A percentile compares a stretch with the other conserved stretches of the same genome.
Evolutionary conservation across 2,888 invertebrate species (phyloP).

Genomic region (Pachydiplax longipennis): DNA sequence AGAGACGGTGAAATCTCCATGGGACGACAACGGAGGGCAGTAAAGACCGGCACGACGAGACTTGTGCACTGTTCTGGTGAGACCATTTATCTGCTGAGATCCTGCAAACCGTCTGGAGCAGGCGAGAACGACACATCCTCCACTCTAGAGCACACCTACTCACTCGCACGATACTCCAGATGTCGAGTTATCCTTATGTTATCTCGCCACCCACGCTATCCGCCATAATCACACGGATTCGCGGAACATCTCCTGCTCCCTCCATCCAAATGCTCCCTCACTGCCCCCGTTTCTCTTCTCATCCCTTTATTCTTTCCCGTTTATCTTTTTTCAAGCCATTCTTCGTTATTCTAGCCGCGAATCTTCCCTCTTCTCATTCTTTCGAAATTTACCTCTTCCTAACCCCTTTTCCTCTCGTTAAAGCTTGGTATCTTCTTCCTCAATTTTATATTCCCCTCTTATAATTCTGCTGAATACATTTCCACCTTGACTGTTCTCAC

Average conservation of each 20-base stretch:
- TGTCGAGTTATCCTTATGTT: background rate
- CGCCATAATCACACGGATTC: background rate
- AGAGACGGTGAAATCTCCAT: background rate
- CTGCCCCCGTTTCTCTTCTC: background rate
- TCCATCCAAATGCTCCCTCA: background rate
- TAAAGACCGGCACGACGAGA: background rate
- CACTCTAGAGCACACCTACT: background rate
- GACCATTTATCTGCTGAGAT: background rate
- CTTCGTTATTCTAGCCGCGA: too few species aligned
- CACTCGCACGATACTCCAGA: background rate
- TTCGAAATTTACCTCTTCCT: too few species aligned
- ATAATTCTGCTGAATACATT: background rate
- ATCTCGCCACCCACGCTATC: background rate
- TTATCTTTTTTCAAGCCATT: too few species aligned
- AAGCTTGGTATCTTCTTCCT: too few species aligned
- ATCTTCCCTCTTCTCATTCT: too few species aligned
- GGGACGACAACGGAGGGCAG: background rate
- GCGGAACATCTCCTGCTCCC: too few species aligned
- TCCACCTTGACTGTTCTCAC: background rate
- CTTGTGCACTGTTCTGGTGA: background rate
- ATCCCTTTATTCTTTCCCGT: too few species aligned
- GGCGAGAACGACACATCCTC: background rate
- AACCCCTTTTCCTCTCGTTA: background rate
- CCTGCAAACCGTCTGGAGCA: background rate
- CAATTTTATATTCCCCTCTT: background rate